These are phyloP conservation scores for Prunella himalayana DNA, from an alignment of 2,113 vertebrate species.

Conservation along the genomic window DNA sequence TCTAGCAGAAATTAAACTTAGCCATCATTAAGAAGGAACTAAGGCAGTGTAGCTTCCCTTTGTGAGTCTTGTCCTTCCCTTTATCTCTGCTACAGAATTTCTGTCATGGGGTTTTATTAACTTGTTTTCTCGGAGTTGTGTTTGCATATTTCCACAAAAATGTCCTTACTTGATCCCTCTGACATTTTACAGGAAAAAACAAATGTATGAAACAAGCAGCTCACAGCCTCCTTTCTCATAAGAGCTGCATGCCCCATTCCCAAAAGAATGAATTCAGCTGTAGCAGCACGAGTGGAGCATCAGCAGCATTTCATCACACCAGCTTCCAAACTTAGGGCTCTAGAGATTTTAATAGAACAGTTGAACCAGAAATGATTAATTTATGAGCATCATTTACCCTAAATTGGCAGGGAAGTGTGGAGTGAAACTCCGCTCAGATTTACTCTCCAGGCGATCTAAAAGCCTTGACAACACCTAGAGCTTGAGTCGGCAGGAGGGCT, in stretches of 20 bases:
- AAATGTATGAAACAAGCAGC: neutral
- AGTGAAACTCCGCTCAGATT: neutral
- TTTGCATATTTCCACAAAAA: neutral
- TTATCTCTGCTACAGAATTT: neutral
- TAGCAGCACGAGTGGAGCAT: neutral
- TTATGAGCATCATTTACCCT: neutral
- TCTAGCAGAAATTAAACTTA: neutral
- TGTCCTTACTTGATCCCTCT: neutral
- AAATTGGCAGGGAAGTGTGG: neutral
- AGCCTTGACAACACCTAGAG: neutral
- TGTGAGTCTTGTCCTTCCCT: neutral
- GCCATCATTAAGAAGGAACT: neutral
- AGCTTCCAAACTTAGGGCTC: neutral
- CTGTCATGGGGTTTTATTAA: neutral
- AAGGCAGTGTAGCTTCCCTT: neutral
- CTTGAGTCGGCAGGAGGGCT: fast-evolving
- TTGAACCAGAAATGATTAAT: neutral
- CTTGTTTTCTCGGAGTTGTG: neutral
- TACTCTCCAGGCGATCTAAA: neutral
- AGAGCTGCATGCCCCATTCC: fast-evolving
- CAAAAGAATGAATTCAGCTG: neutral
- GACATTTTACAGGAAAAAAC: neutral
- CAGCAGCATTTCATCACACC: neutral
- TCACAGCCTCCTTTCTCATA: neutral
- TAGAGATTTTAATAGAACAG: neutral